These are phyloP conservation scores for Teleiodes luculella DNA, from an alignment of 2,888 invertebrate species.

Conservation along the genomic window DNA sequence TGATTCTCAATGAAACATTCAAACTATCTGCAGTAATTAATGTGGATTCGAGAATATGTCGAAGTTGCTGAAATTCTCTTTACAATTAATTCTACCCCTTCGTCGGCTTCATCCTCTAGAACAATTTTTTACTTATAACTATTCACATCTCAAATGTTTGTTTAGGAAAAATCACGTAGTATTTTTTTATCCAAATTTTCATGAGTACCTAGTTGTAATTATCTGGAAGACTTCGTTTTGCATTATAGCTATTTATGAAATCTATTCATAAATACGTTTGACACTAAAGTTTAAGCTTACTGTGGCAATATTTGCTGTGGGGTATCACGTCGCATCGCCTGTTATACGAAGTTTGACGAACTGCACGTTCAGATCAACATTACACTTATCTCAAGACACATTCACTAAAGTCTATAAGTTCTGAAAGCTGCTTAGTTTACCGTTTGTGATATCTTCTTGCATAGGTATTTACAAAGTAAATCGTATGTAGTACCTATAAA, in stretches of 20 bases:
- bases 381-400: constrained; percentile 17
- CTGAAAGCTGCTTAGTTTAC: too few relatives aligned
- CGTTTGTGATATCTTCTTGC: too few relatives aligned
- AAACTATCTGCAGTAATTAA: constrained; percentile 29
- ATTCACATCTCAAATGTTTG: too few relatives aligned
- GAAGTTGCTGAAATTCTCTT: too few relatives aligned
- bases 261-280: neutral
- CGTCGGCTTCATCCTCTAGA: too few relatives aligned
- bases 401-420: neutral
- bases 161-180: too few relatives aligned
- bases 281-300: constrained; percentile 2
- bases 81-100: too few relatives aligned
- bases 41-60: neutral
- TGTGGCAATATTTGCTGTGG: constrained; percentile 13
- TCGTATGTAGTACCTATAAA: too few relatives aligned
- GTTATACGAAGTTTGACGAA: constrained; percentile 28
- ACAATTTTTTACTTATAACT: too few relatives aligned
- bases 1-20: constrained; percentile 24
- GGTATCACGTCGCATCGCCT: neutral
- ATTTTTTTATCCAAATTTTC: too few relatives aligned
- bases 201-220: too few relatives aligned
- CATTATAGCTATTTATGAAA: neutral
- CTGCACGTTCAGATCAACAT: constrained; percentile 23
- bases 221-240: neutral
- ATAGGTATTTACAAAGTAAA: too few relatives aligned